phyloP scores from a whole-genome alignment of 2,797 vertebrate species.

The Brotula barbata region DNA sequence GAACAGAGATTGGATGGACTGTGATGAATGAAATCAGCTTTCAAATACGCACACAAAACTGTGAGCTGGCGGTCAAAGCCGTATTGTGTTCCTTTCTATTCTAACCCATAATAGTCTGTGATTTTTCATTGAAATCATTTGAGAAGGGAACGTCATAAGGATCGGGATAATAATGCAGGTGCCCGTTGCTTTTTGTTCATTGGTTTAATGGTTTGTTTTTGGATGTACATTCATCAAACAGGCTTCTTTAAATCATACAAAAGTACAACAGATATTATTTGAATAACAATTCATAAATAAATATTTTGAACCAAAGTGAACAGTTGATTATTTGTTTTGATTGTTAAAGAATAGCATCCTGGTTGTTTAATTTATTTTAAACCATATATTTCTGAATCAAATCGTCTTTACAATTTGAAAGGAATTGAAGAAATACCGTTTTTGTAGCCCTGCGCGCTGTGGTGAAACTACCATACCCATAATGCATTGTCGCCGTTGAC shows the following conservation, averaged over 20 bases:
- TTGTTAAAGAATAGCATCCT: no score
- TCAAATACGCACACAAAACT: neutral
- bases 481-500: constrained; percentile 29
- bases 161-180: neutral
- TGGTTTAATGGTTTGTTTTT: neutral
- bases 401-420: no score
- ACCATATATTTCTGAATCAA: no score
- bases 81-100: neutral
- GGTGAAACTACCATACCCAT: constrained; percentile 68
- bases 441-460: no score
- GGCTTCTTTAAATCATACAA: neutral
- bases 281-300: no score
- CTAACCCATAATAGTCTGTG: no score
- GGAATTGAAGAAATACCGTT: neutral
- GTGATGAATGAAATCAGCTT: constrained; percentile 48
- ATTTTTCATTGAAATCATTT: neutral
- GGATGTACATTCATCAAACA: neutral
- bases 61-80: neutral
- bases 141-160: neutral
- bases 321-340: no score
- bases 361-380: no score
- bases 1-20: constrained; percentile 74
- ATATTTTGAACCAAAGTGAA: no score
- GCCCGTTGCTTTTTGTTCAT: neutral
- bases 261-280: no score